phyloP scores from a whole-genome alignment of 2,888 invertebrate species.

The Xestia xanthographa region DNA sequence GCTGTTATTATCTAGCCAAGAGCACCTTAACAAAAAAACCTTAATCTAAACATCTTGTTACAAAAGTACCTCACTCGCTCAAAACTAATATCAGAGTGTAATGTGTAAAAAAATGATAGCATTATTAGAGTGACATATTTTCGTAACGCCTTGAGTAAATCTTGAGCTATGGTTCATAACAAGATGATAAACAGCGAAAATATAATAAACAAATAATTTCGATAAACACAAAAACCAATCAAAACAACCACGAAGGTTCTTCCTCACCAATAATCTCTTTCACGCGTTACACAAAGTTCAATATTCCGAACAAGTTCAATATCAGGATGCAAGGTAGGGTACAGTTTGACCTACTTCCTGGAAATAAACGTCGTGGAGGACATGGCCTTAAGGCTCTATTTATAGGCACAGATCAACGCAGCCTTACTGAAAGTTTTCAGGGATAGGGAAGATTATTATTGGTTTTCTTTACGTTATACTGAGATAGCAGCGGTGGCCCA shows the following conservation, averaged over 20 bases:
- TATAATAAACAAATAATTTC: not conserved
- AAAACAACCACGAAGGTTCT: not conserved
- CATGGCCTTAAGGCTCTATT: constrained; percentile 47
- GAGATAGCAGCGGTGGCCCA: no score
- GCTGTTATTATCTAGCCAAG: no score
- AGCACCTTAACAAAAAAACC: no score
- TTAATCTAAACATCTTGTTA: no score
- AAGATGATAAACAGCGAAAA: not conserved
- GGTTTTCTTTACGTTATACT: not conserved
- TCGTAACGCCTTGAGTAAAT: not conserved
- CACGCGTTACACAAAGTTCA: constrained; percentile 17
- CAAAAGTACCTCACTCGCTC: no score
- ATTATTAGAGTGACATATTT: not conserved
- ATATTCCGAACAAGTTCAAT: constrained; percentile 34
- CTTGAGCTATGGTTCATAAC: not conserved
- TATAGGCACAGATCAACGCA: constrained; percentile 27
- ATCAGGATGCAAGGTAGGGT: constrained; percentile 32
- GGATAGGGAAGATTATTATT: not conserved
- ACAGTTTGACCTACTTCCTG: constrained; percentile 65
- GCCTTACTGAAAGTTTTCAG: not conserved
- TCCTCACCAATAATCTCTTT: constrained; percentile 7
- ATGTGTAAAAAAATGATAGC: not conserved
- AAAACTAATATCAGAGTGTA: not conserved
- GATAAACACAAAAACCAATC: constrained; percentile 11
- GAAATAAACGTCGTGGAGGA: constrained; percentile 55